A percentile compares a stretch with the other conserved stretches of the same genome.
phyloP scores from a whole-genome alignment of 1,140 invertebrate species.

The Cydia strobilella region DNA sequence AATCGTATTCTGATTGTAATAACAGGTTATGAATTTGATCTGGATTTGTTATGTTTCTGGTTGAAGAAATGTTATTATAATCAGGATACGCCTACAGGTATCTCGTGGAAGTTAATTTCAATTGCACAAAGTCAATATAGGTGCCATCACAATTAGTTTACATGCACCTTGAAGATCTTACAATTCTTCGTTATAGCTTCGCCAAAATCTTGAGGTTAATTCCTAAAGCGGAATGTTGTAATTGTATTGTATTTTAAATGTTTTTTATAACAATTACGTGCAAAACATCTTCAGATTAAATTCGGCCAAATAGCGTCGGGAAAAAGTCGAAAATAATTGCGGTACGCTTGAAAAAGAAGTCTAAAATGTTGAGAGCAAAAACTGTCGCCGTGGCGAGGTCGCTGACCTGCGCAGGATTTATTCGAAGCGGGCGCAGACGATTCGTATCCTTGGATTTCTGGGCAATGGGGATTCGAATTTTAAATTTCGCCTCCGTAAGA shows the following conservation, averaged over 20 bases:
- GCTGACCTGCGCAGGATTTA: slow-evolving; percentile 65
- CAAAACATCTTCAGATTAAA: slow-evolving; percentile 59
- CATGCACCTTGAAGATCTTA: too few relatives aligned
- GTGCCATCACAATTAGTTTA: too few relatives aligned
- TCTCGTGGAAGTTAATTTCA: too few relatives aligned
- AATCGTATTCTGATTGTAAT: too few relatives aligned
- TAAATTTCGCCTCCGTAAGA: slow-evolving; percentile 70
- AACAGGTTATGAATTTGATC: too few relatives aligned
- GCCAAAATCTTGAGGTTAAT: slow-evolving; percentile 23
- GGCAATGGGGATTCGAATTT: slow-evolving; percentile 68
- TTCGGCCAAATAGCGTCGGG: slow-evolving; percentile 53
- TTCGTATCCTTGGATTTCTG: slow-evolving; percentile 64
- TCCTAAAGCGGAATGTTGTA: slow-evolving; percentile 28
- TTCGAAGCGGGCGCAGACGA: slow-evolving; percentile 51
- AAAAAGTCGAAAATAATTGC: slow-evolving; percentile 75
- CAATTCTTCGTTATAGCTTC: background rate
- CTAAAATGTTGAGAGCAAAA: slow-evolving; percentile 68
- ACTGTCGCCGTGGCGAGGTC: slow-evolving; percentile 62
- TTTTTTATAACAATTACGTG: slow-evolving; percentile 21
- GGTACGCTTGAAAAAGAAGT: slow-evolving; percentile 63
- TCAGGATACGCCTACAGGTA: too few relatives aligned
- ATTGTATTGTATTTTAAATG: slow-evolving; percentile 26
- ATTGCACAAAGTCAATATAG: too few relatives aligned
- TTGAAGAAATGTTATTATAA: too few relatives aligned
- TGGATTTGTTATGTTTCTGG: too few relatives aligned